A percentile compares a stretch with the other conserved stretches of the same genome.
These are phyloP conservation scores for Acanthurus tractus DNA, from an alignment of 2,797 vertebrate species.

Conservation along the genomic window DNA sequence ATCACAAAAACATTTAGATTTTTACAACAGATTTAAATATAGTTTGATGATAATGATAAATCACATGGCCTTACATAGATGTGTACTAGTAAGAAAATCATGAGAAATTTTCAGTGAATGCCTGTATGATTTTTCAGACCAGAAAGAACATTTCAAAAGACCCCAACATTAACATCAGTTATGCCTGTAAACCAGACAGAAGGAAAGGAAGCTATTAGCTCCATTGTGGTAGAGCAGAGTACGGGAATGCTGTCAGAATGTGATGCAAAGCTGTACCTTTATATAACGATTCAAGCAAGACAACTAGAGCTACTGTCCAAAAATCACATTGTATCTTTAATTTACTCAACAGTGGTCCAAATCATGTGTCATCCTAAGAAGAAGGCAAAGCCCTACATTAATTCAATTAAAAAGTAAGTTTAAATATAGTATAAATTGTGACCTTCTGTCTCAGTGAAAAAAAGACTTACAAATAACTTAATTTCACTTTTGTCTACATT, in stretches of 20 bases:
- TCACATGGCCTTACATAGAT: neutral
- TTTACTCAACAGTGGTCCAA: neutral
- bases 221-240: slow-evolving; percentile 46
- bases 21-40: too few relatives aligned
- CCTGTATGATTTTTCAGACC: slow-evolving; percentile 20
- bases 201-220: slow-evolving; percentile 59
- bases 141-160: slow-evolving; percentile 39
- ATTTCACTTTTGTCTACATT: too few relatives aligned
- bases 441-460: too few relatives aligned
- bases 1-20: too few relatives aligned
- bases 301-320: neutral
- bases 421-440: too few relatives aligned
- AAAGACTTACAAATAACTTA: too few relatives aligned
- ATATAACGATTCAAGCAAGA: neutral
- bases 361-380: neutral
- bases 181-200: slow-evolving; percentile 59
- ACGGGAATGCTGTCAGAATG: slow-evolving; percentile 27
- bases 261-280: neutral
- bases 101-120: slow-evolving; percentile 8
- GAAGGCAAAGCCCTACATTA: neutral
- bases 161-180: slow-evolving; percentile 30
- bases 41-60: neutral
- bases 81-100: neutral
- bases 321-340: neutral
- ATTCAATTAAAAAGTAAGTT: neutral